Evolutionary conservation across 2,888 invertebrate genomes (phyloP).

Genomic region (Drosophila greeni): DNA sequence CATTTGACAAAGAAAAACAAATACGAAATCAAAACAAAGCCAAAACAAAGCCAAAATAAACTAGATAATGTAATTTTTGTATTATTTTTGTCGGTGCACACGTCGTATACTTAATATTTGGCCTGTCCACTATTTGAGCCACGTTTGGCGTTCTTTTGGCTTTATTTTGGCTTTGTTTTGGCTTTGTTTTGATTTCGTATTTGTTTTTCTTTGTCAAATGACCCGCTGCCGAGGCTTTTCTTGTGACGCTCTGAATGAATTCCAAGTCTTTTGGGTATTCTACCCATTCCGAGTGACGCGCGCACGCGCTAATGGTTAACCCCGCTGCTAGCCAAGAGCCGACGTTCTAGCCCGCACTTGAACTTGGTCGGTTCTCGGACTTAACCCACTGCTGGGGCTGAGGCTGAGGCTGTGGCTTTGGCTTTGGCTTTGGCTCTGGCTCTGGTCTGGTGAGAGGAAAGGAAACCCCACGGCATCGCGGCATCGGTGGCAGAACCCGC

Average conservation of each 20-base stretch:
- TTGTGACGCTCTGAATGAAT: constrained; percentile 54
- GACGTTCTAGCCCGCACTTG: constrained; percentile 71
- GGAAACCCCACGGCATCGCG: constrained; percentile 62
- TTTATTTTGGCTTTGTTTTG: constrained; percentile 7
- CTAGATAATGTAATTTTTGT: too few species aligned
- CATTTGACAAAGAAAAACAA: constrained; percentile 24
- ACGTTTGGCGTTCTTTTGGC: too few species aligned
- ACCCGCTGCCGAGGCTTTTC: constrained; percentile 64
- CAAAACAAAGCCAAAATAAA: constrained; percentile 7
- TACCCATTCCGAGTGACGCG: constrained; percentile 52
- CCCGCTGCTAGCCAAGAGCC: constrained; percentile 46
- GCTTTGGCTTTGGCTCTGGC: constrained; percentile 19
- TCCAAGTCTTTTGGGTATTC: constrained; percentile 56
- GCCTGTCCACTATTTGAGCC: background rate
- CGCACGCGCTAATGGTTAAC: constrained; percentile 69
- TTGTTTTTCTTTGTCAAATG: constrained; percentile 24
- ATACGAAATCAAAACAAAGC: constrained; percentile 8
- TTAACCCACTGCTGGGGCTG: constrained; percentile 68
- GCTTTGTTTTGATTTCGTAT: constrained; percentile 8
- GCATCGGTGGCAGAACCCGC: constrained; percentile 18
- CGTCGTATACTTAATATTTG: constrained; percentile 22
- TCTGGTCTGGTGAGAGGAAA: constrained; percentile 56
- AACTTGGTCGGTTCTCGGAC: constrained; percentile 66
- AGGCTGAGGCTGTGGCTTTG: constrained; percentile 51
- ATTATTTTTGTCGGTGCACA: constrained; percentile 13